Base-by-base conservation (phyloP, 2,113 vertebrate genomes). In the Sporophila hypoxantha region DNA sequence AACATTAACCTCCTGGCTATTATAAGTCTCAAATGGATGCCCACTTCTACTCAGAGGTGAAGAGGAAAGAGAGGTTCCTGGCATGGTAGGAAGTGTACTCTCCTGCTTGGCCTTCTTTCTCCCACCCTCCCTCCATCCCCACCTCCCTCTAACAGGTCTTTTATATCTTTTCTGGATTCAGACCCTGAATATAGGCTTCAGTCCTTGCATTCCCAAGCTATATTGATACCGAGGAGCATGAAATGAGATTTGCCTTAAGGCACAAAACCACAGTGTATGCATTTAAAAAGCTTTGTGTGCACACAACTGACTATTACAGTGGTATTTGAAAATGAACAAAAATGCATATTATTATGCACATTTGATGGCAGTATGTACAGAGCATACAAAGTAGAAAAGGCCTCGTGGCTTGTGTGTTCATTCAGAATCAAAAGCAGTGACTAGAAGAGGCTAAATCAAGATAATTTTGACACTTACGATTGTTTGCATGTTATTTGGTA, bases 241-340 rank as follows among this genome's bases (percentile, higher is more conserved):
- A 88, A 36, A 82, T 68, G 69, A 80, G 66, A 76, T 80, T 82
- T 93, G 53, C 69, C 85, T 81, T 74, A 67, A 93, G 85, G 91
- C 71, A 87, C 39, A 85, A 61, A 87, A 70, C 47, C 8, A 14
- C 57, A 65, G 68, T 8, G 5, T 39, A 75, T 71, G 53, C 57
- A 66, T 89, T 80, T 90, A 22, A 74, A 85, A 90, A 87, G 56
- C 59, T 89, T 88, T 94, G 64, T 82, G 70, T 88, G 76, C 69
- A 60, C 52, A 89, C 4, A 92, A 53, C 57, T 32, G 65, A 44
- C 88, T 95, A 49, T 75, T 89, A 91, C 61, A 87, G 47, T 64
- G 79, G 76, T 74, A 92, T 91, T 89, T 91, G 73, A 82, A 87
- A 93, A 85, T 56, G 69, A 89, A 76, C 50, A 87, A 70, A 87